Evolutionary conservation across 1,140 invertebrate genomes (phyloP).

Genomic region (Asbolus verrucosus): DNA sequence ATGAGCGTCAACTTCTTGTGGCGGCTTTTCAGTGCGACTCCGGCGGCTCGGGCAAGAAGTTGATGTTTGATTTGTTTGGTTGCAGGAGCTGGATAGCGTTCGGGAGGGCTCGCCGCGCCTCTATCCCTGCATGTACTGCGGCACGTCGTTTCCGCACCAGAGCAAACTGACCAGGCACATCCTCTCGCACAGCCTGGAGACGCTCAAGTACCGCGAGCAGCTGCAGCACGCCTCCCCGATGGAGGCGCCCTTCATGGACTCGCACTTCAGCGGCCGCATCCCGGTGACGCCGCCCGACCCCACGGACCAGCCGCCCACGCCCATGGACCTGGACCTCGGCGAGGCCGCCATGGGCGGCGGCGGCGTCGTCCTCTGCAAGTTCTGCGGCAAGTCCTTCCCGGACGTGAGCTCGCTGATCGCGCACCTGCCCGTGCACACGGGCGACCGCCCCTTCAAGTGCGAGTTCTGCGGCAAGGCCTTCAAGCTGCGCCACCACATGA

Average conservation of each 20-base stretch:
- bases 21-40: slow-evolving; percentile 43
- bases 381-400: slow-evolving; percentile 90
- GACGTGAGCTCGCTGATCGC: slow-evolving; percentile 87
- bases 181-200: slow-evolving; percentile 86
- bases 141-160: slow-evolving; percentile 86
- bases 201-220: slow-evolving; percentile 84
- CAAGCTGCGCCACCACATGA: slow-evolving; percentile 92
- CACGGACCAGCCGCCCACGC: slow-evolving; percentile 67
- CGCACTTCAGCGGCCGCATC: slow-evolving; percentile 57
- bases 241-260: no score
- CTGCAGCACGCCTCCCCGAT: slow-evolving; percentile 67
- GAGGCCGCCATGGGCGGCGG: slow-evolving; percentile 63
- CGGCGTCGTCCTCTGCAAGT: slow-evolving; percentile 87
- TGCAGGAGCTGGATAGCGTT: slow-evolving; percentile 87
- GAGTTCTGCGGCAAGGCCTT: slow-evolving; percentile 92
- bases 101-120: slow-evolving; percentile 68
- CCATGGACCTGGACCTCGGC: slow-evolving; percentile 70
- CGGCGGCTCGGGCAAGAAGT: slow-evolving; percentile 77
- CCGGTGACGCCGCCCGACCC: slow-evolving; percentile 68
- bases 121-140: slow-evolving; percentile 88
- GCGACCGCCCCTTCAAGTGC: slow-evolving; percentile 90
- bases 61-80: slow-evolving; percentile 90
- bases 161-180: slow-evolving; percentile 90
- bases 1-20: slow-evolving; percentile 95
- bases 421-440: slow-evolving; percentile 88